Evolutionary conservation across 2,113 vertebrate species (phyloP), one percentile per base, ranked within the genome.

Genomic region (Chelonoidis abingdonii): DNA sequence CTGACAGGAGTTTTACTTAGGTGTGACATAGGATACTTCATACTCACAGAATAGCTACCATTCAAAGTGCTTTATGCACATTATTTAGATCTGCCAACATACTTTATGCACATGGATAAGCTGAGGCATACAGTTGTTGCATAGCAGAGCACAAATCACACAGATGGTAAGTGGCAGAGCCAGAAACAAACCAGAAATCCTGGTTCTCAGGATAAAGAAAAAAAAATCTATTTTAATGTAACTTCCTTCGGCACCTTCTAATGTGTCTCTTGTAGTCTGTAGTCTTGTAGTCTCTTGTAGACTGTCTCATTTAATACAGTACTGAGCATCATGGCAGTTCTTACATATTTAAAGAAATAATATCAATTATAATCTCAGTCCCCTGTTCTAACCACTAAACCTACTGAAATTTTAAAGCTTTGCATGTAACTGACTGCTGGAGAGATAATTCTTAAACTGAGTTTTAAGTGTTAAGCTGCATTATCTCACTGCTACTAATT

Each of bases 401-500:
- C 79, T 86, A 83, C 14, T 83, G 79, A 93, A 79, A 92, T 94
- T 89, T 69, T 62, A 95, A 89, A 92, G 56, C 57, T 94, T 94
- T 3, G 4, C 80, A 88, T 97, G 95, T 97, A 95, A 94, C 84
- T 92, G 96, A 93, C 79, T 91, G 91, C 50, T 35, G 79, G 53
- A 92, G 85, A 93, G 91, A 96, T 79, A 89, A 95, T 87, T 95
- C 82, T 92, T 91, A 94, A 95, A 97, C 41, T 56, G 17, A 17
- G 17, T 38, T 47, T 31, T 78, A 83, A 10, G 10, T 62, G 53
- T 41, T 79, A 87, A 87, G 80, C 90, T 88, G 81, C 76, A 80
- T 65, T 96, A 84, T 91, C 86, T 94, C 83, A 50, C 50, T 87
- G 86, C 4, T 19, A 69, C 49, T 96, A 97, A 98, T 97, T 96